A percentile compares a stretch with the other conserved stretches of the same genome.
These are phyloP conservation scores for Calameuta filiformis DNA, from an alignment of 2,888 invertebrate species.

Conservation along the genomic window DNA sequence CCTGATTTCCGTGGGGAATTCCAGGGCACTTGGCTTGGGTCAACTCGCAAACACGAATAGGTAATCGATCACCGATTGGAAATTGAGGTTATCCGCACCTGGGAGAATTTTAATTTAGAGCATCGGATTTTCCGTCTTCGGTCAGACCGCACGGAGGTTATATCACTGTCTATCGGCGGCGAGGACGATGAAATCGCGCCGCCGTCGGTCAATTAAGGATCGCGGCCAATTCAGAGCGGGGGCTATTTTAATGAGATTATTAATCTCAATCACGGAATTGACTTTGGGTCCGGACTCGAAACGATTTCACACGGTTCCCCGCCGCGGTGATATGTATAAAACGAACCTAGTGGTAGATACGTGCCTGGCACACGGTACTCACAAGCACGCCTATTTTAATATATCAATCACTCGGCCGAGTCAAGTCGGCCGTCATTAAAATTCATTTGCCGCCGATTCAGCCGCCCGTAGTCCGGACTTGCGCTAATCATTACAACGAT, in stretches of 20 bases:
- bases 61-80: neutral
- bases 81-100: neutral
- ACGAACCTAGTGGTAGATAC: neutral
- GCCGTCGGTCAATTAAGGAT: neutral
- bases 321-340: neutral
- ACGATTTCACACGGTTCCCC: neutral
- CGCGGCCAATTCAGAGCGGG: neutral
- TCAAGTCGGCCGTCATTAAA: conserved; percentile 50
- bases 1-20: neutral
- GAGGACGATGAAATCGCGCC: neutral
- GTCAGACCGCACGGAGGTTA: neutral
- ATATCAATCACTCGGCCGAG: conserved; percentile 47
- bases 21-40: neutral
- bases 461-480: conserved; percentile 31
- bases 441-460: conserved; percentile 60
- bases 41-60: neutral
- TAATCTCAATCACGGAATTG: conserved; percentile 21
- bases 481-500: conserved; percentile 42
- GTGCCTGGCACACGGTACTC: neutral
- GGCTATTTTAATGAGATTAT: conserved; percentile 18
- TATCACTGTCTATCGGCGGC: neutral
- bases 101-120: neutral
- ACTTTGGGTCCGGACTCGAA: conserved; percentile 10
- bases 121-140: neutral
- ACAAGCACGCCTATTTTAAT: conserved; percentile 32